These are phyloP conservation scores for Corythoichthys intestinalis DNA, from an alignment of 2,113 vertebrate species.

Conservation along the genomic window DNA sequence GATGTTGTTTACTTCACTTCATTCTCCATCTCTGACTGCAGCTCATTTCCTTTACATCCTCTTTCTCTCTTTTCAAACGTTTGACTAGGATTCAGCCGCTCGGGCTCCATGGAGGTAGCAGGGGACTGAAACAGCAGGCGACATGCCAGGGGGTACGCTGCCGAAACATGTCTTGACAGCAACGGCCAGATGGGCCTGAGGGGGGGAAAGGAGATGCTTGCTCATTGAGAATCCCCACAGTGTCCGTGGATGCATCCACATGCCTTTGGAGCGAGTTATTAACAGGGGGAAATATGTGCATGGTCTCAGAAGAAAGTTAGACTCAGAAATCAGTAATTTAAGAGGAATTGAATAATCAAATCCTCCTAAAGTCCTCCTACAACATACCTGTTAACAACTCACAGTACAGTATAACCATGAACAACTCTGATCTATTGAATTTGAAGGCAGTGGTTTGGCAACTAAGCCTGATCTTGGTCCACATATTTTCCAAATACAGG, in stretches of 20 bases:
- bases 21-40: conserved; percentile 21
- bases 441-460: no score
- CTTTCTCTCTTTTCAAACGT: conserved; percentile 41
- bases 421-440: no score
- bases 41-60: conserved; percentile 29
- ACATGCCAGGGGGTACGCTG: conserved; percentile 41
- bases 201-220: conserved; percentile 39
- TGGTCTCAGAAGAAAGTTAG: no score
- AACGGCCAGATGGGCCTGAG: conserved; percentile 53
- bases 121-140: conserved; percentile 42
- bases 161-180: conserved; percentile 53
- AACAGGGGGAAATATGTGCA: conserved; percentile 20
- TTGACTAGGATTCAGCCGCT: conserved; percentile 26
- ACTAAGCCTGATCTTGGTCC: no score
- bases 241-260: conserved; percentile 52
- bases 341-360: no score
- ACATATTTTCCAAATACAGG: no score
- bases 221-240: conserved; percentile 57
- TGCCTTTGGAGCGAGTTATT: conserved; percentile 56
- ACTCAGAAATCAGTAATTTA: no score
- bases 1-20: conserved; percentile 53
- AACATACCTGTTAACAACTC: no score
- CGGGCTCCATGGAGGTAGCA: conserved; percentile 27
- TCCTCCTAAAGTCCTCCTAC: no score
- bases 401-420: no score